These are phyloP conservation scores for Lophotriccus pileatus DNA, from an alignment of 2,797 vertebrate species.

Conservation along the genomic window DNA sequence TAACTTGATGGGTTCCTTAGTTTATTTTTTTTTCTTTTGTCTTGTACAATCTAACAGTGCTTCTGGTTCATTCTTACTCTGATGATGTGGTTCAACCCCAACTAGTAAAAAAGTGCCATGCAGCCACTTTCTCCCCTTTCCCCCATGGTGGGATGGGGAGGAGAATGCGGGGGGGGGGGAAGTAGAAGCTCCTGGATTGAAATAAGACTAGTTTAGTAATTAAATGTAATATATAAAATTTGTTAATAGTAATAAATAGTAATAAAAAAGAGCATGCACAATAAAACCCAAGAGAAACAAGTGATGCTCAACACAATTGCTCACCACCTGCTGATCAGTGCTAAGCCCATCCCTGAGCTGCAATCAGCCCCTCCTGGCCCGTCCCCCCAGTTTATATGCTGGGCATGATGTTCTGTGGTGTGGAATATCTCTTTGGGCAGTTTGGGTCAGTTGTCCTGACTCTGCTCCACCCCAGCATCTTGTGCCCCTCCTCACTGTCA, in stretches of 20 bases:
- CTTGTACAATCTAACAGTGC: neutral
- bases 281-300: neutral
- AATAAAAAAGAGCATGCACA: neutral
- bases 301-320: rapidly evolving
- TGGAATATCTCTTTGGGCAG: no score
- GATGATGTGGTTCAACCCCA: neutral
- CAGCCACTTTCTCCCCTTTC: neutral
- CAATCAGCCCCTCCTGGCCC: neutral
- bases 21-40: neutral
- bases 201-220: neutral
- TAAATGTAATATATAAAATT: neutral
- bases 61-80: neutral
- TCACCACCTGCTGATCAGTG: neutral
- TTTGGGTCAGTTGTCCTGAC: no score
- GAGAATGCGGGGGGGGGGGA: rapidly evolving
- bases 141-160: neutral
- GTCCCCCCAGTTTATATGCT: no score
- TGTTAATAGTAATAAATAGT: neutral
- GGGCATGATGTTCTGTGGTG: no score
- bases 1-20: neutral
- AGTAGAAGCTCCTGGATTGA: neutral
- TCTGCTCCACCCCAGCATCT: no score
- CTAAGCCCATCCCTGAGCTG: neutral
- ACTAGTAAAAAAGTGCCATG: neutral
- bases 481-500: no score